Evolutionary conservation across 1,140 invertebrate species (phyloP), one percentile per base, ranked within the genome.

Genomic region (Leguminivora glycinivorella): DNA sequence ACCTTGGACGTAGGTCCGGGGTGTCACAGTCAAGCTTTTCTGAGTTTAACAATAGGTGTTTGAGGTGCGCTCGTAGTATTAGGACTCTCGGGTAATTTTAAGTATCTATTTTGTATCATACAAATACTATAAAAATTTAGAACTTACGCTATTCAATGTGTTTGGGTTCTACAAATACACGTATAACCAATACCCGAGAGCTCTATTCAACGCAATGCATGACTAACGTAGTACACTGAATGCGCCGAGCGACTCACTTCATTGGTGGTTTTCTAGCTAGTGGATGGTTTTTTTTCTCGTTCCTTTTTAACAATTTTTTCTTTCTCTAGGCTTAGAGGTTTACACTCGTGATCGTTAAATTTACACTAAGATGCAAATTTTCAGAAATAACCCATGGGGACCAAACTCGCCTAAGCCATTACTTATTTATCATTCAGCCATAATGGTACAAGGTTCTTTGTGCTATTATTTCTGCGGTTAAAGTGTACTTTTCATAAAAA

Each of bases 201-300:
- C 14, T 22, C 67, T 40, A 29, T 24, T 60, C 10, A 6, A 38
- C 14, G 58, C 29, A 29, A 58, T 63, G 58, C 58, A 68, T 68
- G 34, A 68, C 67, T 68, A 43, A 43, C 67, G 67, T 68, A 68
- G 34, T 40, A 43, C 40, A 43, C 40, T 14, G 40, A 17, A 34
- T 22, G 67, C 38, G 63, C 56, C 56, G 56, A 29, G 63, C 38
- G 63, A 67, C 14, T 29, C 19, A 29, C 26, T 29, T 40, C 38
- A 68, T 40, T 68, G 67, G 67, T 68, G 34, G 31, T 68, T 19
- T 43, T 68, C 12, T 68, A 40, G 34, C 25, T 68, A 47, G 34
- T 43, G 24, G 34, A 43, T 43, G 34, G 34, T 68, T 68, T 67
- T 2, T 26, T 38, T 12, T 67, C 9, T 68, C 4, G 12, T 25